A percentile compares a stretch with the other conserved stretches of the same genome.
phyloP scores from a whole-genome alignment of 1,140 invertebrate species.

The Spodoptera litura region DNA sequence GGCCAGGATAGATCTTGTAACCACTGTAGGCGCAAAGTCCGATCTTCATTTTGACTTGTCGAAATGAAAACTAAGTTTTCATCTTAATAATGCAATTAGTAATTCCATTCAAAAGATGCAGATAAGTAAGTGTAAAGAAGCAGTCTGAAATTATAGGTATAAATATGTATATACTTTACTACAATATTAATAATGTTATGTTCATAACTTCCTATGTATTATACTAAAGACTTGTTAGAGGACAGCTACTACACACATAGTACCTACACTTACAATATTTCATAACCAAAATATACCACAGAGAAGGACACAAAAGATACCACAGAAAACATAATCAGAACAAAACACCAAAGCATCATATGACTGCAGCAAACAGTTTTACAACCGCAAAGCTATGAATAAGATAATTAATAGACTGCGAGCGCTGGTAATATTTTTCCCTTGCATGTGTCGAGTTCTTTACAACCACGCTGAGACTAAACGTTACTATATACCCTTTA shows the following conservation, averaged over 20 bases:
- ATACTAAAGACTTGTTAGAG: too few species aligned
- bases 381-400: constrained; percentile 23
- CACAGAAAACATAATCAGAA: not conserved
- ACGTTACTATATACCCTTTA: constrained; percentile 14
- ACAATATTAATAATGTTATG: too few species aligned
- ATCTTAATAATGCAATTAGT: too few species aligned
- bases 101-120: too few species aligned
- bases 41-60: too few species aligned
- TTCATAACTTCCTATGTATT: too few species aligned
- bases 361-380: constrained; percentile 8
- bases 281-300: not conserved
- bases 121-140: too few species aligned
- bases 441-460: constrained; percentile 34
- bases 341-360: not conserved
- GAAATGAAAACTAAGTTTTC: too few species aligned
- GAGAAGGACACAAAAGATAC: not conserved
- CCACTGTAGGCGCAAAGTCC: constrained; percentile 99
- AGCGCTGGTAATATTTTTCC: constrained; percentile 21
- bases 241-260: too few species aligned
- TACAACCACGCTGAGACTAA: constrained; percentile 15
- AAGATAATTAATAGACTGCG: constrained; percentile 30
- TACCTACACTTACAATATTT: too few species aligned
- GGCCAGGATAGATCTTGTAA: constrained; percentile 99
- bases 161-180: too few species aligned
- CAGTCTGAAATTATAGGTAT: too few species aligned